Conservation (phyloP, 2,797 vertebrate genomes). For the Hirundo rustica region DNA sequence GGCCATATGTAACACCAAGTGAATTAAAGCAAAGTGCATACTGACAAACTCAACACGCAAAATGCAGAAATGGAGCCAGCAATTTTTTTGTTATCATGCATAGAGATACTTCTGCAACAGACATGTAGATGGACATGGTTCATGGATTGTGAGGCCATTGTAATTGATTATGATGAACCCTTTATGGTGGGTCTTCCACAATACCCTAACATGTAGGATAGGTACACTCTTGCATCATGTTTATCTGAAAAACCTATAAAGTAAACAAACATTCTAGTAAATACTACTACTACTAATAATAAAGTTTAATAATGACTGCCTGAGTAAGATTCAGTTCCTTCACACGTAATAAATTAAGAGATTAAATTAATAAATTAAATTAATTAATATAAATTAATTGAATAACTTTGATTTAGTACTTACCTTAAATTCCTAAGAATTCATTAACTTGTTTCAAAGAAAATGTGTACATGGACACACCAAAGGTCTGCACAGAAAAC, state of each 20-base stretch:
- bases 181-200: not conserved
- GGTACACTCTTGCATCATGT: not conserved
- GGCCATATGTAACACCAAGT: conserved; percentile 14
- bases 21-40: conserved; percentile 40
- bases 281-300: not conserved
- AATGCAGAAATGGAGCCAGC: not conserved
- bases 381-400: not conserved
- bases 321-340: not conserved
- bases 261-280: not conserved
- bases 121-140: not conserved
- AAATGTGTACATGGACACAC: not conserved
- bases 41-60: not conserved
- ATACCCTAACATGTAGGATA: not conserved
- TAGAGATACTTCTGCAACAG: not conserved
- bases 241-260: not conserved
- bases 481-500: not conserved
- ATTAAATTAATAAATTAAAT: too few relatives aligned
- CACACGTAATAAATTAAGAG: not conserved
- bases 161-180: not conserved
- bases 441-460: not conserved
- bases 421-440: not conserved
- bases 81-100: not conserved
- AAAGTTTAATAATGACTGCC: not conserved
- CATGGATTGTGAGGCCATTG: not conserved
- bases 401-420: not conserved